Base-by-base conservation (phyloP, 2,113 vertebrate species). In the Phoenicopterus ruber region DNA sequence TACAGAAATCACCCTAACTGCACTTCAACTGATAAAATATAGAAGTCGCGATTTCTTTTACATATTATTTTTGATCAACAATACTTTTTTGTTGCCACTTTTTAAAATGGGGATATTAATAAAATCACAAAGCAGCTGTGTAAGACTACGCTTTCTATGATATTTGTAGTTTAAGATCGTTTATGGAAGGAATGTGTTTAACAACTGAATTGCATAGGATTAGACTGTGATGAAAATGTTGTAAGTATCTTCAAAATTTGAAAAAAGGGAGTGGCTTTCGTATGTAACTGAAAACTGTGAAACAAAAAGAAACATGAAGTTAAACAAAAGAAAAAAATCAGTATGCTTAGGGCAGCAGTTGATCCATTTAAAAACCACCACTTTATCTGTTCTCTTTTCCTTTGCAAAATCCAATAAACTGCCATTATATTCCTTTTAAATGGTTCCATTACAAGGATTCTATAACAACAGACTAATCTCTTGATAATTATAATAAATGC, bases 401-500 rank as follows among this genome's bases (percentile, higher is more conserved):
- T 97, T 91, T 90, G 93, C 93, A 98, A 98, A 99, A 99, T 99
- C 98, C 98, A 99, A 99, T 99, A 99, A 99, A 98, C 98, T 97
- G 92, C 97, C 98, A 98, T 99, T 99, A 98, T 98, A 98, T 98
- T 98, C 98, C 97, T 98, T 98, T 98, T 98, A 98, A 99, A 99
- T 98, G 98, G 98, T 97, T 98, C 98, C 98, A 98, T 98, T 99
- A 98, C 97, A 98, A 98, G 98, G 98, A 97, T 97, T 98, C 97
- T 98, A 69, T 97, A 98, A 98, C 96, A 98, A 97, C 96, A 96
- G 96, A 96, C 98, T 98, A 98, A 99, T 98, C 97, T 97, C 97
- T 97, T 98, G 97, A 97, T 99, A 99, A 99, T 99, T 99, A 99
- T 98, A 98, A 99, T 99, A 99, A 99, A 99, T 99, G 98, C 97